A percentile compares a stretch with the other conserved stretches of the same genome.
Evolutionary conservation across 2,888 invertebrate genomes (phyloP).

Genomic region (Omphaloscelis lunosa): DNA sequence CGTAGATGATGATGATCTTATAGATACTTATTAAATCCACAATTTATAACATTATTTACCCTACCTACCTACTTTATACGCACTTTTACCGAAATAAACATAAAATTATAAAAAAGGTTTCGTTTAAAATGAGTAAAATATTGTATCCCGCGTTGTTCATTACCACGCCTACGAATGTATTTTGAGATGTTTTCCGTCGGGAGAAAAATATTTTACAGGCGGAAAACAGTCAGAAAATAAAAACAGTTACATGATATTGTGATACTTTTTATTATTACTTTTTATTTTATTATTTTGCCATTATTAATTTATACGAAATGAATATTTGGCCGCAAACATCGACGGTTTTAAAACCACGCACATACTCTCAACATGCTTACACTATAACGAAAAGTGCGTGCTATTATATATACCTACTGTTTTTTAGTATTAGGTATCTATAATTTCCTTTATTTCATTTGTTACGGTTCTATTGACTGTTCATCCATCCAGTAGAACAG

Average conservation of each 20-base stretch:
- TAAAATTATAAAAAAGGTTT: not conserved
- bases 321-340: conserved; percentile 2
- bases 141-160: not conserved
- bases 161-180: not conserved
- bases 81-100: not conserved
- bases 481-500: not conserved
- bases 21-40: conserved; percentile 1
- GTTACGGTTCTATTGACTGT: not conserved
- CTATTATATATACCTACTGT: too few relatives aligned
- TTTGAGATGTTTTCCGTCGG: conserved; percentile 14
- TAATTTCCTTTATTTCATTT: not conserved
- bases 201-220: conserved; percentile 11
- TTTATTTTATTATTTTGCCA: conserved; percentile 6
- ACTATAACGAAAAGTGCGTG: too few relatives aligned
- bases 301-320: conserved; percentile 2
- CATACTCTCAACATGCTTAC: too few relatives aligned
- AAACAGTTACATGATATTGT: not conserved
- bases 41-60: not conserved
- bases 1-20: too few relatives aligned
- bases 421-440: too few relatives aligned
- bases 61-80: not conserved
- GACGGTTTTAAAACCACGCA: not conserved
- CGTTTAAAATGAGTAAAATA: not conserved
- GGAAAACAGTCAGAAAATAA: not conserved
- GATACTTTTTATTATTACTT: conserved; percentile 11